A percentile compares a stretch with the other conserved stretches of the same genome.
phyloP scores from a whole-genome alignment of 2,888 invertebrate genomes.

The Halictus ligatus region DNA sequence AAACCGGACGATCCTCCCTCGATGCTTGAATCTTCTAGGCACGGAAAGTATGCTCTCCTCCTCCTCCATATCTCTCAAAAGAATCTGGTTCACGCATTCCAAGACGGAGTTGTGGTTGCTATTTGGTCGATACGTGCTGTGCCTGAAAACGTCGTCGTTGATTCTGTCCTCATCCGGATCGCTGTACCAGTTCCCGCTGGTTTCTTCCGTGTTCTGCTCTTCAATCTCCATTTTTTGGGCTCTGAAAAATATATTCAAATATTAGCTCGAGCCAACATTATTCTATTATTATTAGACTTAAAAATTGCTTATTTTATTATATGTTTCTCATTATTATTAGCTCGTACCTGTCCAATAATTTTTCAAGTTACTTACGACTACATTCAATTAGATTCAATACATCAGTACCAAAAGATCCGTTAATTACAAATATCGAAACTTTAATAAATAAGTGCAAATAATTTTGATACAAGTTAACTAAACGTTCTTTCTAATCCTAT shows the following conservation, averaged over 20 bases:
- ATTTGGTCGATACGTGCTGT: slow-evolving; percentile 83
- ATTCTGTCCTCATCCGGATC: slow-evolving; percentile 91
- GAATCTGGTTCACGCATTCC: slow-evolving; percentile 94
- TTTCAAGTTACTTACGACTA: neutral
- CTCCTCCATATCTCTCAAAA: slow-evolving; percentile 90
- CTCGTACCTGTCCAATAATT: neutral
- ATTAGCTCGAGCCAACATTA: neutral
- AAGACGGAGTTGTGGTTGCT: slow-evolving; percentile 93
- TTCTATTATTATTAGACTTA: neutral
- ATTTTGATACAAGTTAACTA: neutral
- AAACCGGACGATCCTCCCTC: slow-evolving; percentile 81
- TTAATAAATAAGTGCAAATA: neutral
- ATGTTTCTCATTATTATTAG: neutral
- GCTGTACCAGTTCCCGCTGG: slow-evolving; percentile 92
- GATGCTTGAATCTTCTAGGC: slow-evolving; percentile 81
- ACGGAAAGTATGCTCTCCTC: slow-evolving; percentile 81
- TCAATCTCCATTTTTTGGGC: slow-evolving; percentile 73
- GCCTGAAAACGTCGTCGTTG: slow-evolving; percentile 85
- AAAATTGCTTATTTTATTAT: neutral
- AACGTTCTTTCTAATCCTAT: neutral
- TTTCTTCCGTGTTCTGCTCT: slow-evolving; percentile 83
- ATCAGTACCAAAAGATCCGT: neutral
- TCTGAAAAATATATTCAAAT: slow-evolving; percentile 52
- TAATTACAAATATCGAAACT: neutral
- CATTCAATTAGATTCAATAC: neutral